phyloP scores from a whole-genome alignment of 1,140 invertebrate species.

The Leptinotarsa lineolata region DNA sequence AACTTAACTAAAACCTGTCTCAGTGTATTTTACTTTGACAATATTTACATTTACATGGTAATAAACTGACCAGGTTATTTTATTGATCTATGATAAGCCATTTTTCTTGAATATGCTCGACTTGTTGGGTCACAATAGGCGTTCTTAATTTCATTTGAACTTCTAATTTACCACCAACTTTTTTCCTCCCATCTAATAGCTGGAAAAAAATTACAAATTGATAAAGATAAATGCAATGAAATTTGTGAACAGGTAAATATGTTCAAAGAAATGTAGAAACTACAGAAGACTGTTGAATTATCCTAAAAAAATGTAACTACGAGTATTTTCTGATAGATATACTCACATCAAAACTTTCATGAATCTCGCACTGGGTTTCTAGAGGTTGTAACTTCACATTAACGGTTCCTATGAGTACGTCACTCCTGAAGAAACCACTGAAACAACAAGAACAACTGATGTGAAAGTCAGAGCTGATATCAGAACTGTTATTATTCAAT shows the following conservation, averaged over 20 bases:
- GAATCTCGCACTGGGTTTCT: slow-evolving; percentile 83
- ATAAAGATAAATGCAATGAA: too few relatives aligned
- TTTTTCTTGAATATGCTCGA: slow-evolving; percentile 88
- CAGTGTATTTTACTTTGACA: too few relatives aligned
- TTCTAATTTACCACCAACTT: slow-evolving; percentile 88
- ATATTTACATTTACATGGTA: background rate
- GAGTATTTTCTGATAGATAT: too few relatives aligned
- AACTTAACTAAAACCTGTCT: too few relatives aligned
- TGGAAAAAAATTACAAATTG: slow-evolving; percentile 17
- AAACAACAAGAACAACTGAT: slow-evolving; percentile 62
- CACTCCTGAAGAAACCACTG: slow-evolving; percentile 88
- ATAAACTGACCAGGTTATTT: background rate
- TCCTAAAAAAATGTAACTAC: background rate
- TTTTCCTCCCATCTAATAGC: slow-evolving; percentile 88
- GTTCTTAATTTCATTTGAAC: slow-evolving; percentile 89
- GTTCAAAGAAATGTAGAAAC: too few relatives aligned
- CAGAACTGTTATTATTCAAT: background rate
- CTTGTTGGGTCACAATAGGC: slow-evolving; percentile 86
- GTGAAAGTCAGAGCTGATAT: background rate
- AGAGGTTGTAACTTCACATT: slow-evolving; percentile 82
- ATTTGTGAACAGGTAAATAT: too few relatives aligned
- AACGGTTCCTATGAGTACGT: slow-evolving; percentile 83
- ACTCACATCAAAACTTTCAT: slow-evolving; percentile 91
- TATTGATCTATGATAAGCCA: slow-evolving; percentile 81
- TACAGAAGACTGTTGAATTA: too few relatives aligned